Conservation (phyloP, 1,140 invertebrate genomes). For the Antheraea mylitta region DNA sequence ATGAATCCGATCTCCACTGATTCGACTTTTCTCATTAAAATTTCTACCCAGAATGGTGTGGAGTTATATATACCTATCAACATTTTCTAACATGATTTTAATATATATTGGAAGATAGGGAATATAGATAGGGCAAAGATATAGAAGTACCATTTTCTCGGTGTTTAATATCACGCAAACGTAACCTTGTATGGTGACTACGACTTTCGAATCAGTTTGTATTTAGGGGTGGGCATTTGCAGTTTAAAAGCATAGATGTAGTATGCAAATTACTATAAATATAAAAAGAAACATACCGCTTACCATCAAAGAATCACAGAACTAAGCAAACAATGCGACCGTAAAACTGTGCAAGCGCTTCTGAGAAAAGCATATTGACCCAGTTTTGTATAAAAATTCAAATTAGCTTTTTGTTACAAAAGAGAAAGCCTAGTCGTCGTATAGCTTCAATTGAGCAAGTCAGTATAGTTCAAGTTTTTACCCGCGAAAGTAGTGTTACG, state of each 20-base stretch:
- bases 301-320: conserved; percentile 13
- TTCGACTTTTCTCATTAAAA: no score
- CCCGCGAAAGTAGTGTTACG: conserved; percentile 57
- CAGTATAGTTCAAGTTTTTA: conserved; percentile 59
- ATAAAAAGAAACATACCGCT: conserved; percentile 18
- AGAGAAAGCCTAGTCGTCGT: conserved; percentile 57
- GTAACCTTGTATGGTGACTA: not conserved
- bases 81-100: no score
- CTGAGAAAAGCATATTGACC: conserved; percentile 53
- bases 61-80: no score
- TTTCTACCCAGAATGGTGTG: no score
- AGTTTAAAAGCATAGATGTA: not conserved
- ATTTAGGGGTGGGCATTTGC: no score
- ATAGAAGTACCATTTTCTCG: no score
- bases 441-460: conserved; percentile 20
- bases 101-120: no score
- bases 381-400: conserved; percentile 73
- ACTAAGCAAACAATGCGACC: conserved; percentile 22
- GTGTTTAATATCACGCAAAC: no score
- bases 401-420: conserved; percentile 69
- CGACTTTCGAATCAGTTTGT: no score
- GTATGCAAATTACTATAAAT: conserved; percentile 12
- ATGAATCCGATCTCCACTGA: no score
- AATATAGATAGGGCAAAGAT: no score
- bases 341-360: conserved; percentile 34